These are phyloP conservation scores for Nyctereutes procyonoides DNA, from an alignment of 2,113 vertebrate species.

Conservation along the genomic window DNA sequence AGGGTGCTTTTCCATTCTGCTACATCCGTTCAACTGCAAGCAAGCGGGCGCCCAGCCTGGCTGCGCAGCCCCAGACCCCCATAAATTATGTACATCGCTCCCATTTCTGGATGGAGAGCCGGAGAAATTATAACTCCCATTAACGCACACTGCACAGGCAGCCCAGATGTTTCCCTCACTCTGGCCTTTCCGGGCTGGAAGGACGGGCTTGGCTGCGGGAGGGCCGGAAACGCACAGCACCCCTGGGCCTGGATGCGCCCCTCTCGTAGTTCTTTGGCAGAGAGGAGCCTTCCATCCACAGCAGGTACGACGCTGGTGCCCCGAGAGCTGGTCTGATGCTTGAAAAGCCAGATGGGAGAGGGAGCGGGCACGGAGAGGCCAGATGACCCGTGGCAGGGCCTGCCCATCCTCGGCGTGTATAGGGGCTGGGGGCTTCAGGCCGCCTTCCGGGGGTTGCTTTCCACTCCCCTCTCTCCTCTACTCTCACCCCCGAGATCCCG, in stretches of 20 bases:
- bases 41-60: slow-evolving; percentile 79
- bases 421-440: background rate
- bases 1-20: background rate
- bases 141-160: slow-evolving; percentile 80
- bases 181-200: slow-evolving; percentile 52
- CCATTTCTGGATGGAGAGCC: slow-evolving; percentile 85
- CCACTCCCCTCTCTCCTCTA: background rate
- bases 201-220: slow-evolving; percentile 1
- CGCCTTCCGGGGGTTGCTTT: fast-evolving
- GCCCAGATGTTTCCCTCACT: slow-evolving; percentile 76
- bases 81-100: slow-evolving; percentile 88
- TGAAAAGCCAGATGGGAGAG: background rate
- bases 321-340: background rate
- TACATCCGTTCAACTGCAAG: background rate
- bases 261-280: background rate
- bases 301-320: background rate
- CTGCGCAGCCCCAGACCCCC: slow-evolving; percentile 82
- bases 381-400: fast-evolving
- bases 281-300: background rate
- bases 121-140: slow-evolving; percentile 79
- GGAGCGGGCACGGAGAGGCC: background rate
- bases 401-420: background rate
- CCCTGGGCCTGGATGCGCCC: background rate
- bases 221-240: slow-evolving; percentile 6
- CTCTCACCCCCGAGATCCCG: background rate